phyloP scores from a whole-genome alignment of 2,113 vertebrate genomes.

The Montifringilla adamsi region DNA sequence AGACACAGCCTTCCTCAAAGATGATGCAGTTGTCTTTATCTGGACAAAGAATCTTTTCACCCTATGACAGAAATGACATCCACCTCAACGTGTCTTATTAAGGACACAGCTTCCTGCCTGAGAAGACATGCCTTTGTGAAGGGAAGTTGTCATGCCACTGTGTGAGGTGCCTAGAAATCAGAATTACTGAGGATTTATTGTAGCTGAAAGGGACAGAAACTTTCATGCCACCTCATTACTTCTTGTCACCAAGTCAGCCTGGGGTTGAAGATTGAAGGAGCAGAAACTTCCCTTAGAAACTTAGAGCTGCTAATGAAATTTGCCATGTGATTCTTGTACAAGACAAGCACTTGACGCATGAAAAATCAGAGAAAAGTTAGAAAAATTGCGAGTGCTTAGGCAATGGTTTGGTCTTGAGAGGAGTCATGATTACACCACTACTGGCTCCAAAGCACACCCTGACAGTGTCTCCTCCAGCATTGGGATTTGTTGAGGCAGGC shows the following conservation, averaged over 20 bases:
- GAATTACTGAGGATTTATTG: neutral
- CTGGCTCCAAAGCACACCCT: fast-evolving
- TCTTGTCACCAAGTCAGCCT: neutral
- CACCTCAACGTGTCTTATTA: neutral
- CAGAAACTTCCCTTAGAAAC: neutral
- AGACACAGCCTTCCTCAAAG: neutral
- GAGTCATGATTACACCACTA: fast-evolving
- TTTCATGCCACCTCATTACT: neutral
- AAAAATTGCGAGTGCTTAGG: neutral
- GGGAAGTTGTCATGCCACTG: neutral
- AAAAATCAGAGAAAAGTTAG: neutral
- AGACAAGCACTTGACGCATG: neutral
- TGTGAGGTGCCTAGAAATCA: neutral
- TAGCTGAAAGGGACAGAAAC: neutral
- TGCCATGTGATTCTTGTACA: neutral
- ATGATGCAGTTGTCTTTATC: neutral
- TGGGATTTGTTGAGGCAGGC: neutral
- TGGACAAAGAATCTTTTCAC: slow-evolving; percentile 15
- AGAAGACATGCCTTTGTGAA: neutral
- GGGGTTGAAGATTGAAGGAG: neutral
- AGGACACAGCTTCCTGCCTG: neutral
- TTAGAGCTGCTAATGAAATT: neutral
- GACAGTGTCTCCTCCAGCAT: neutral
- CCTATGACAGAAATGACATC: neutral
- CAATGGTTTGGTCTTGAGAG: neutral